Evolutionary conservation across 1,140 invertebrate genomes (phyloP), one percentile per base, ranked within the genome.

Genomic region (Drosophila subpulchrella): DNA sequence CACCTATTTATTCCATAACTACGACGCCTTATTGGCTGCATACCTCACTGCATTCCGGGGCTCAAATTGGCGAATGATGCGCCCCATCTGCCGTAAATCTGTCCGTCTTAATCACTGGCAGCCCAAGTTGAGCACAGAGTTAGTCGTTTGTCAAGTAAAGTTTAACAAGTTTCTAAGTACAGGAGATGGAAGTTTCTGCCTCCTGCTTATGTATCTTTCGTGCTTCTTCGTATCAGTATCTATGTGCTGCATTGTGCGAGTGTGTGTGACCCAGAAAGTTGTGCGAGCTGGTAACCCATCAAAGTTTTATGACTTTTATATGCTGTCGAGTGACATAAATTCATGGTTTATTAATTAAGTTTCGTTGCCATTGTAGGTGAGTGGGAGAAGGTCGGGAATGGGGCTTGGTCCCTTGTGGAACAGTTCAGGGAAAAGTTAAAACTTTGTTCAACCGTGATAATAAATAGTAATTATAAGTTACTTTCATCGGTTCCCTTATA

Each of bases 321-420:
- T 68, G 46, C 81, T 67, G 66, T 56, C 60, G 78, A 71, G 75
- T 75, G 80, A 65, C 59, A 63, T 57, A 70, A 83, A 75, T 75
- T 83, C 59, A 76, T 59, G 61, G 55, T 65, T 85, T 56, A 75
- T 63, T 85, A 84, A 84, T 81, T 81, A 81, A 65, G 73, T 80
- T 85, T 63, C n/a, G 39, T 27, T 53, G 46, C 39, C 68, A 20
- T 73, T 73, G 20, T 48, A 41, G 53, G 68, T 42, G 44, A 34
- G 42, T 47, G 27, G 36, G 27, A 34, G 20, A 57, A 48, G 42
- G 67, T 71, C 42, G 15, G 15, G 11, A 30, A 42, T 32, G 11
- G 34, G 63, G 60, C 17, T 60, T 50, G 60, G 60, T 51, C 38
- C 17, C n/a, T 12, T 65, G 24, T 27, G 60, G 8, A 65, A 65